Evolutionary conservation across 2,113 vertebrate species (phyloP), one percentile per base, ranked within the genome.

Genomic region (Rana temporaria): DNA sequence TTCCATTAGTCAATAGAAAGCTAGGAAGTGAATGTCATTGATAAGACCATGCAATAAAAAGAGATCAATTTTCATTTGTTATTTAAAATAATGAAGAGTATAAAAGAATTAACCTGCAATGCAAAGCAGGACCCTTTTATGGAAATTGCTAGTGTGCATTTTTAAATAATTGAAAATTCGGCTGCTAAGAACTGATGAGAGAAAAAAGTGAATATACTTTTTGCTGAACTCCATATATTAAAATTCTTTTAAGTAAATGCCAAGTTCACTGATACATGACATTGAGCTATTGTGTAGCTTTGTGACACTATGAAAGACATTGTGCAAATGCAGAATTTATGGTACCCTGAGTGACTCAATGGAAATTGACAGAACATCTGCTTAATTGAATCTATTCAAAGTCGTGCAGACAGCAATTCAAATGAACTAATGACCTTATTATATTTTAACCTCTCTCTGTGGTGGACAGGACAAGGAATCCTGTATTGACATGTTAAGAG

Each of bases 1-100:
- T 84, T 70, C 86, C 86, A 89, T 90, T 85, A 72, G 82, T 90
- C 90, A 90, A 80, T 84, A 87, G 85, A 81, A 87, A 84, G 74
- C 83, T 84, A 87, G 85, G 85, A 87, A 85, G 70, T 79, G 84
- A 55, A 5, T 57, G 86, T 71, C 81, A 84, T 85, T 88, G 89
- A 86, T 90, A 90, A 88, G 87, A 85, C 84, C 87, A 85, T 69
- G 79, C 84, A 71, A 81, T 87, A 84, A 81, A 86, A 88, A 84
- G 79, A 88, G 91, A 90, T 89, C 86, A 86, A 89, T 91, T 88
- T 67, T 60, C 81, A 85, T 91, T 89, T 91, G 78, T 91, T 88
- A 89, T 90, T 90, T 86, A 88, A 90, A 90, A 86, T 86, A 91
- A 87, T 84, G 86, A 90, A 81, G 62, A 78, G 55, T 85, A 88